Percentiles rank a stretch among this genome's conserved stretches.
Conservation (phyloP, 2,113 vertebrate species). For the Anarrhichthys ocellatus region DNA sequence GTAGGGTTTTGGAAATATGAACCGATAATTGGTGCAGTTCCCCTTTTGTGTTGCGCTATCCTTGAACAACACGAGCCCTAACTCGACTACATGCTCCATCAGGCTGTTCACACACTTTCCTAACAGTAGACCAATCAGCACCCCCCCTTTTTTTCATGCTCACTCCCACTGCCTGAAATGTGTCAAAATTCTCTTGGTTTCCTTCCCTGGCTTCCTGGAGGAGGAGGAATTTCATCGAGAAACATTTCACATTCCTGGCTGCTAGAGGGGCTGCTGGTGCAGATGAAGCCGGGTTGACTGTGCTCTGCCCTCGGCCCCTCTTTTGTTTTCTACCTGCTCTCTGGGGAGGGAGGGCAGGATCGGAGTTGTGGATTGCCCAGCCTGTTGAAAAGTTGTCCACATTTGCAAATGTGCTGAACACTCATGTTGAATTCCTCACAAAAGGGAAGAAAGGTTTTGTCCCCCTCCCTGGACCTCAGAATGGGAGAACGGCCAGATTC, state of each 20-base stretch:
- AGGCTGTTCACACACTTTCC: constrained; percentile 54
- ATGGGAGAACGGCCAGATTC: constrained; percentile 62
- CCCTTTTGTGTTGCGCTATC: neutral
- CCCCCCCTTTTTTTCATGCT: constrained; percentile 32
- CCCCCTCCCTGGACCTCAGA: constrained; percentile 61
- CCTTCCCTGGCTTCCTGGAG: constrained; percentile 75
- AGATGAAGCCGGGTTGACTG: constrained; percentile 22
- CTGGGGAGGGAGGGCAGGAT: neutral
- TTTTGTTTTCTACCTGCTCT: constrained; percentile 50
- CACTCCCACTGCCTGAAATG: constrained; percentile 68
- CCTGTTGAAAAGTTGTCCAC: constrained; percentile 54
- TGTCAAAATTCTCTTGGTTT: constrained; percentile 73
- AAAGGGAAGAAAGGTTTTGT: constrained; percentile 54
- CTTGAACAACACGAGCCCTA: neutral
- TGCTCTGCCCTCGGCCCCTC: constrained; percentile 1
- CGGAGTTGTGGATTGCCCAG: constrained; percentile 22
- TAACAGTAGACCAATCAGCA: constrained; percentile 58
- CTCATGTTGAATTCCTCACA: constrained; percentile 61
- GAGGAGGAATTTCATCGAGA: constrained; percentile 78
- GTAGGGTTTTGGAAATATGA: neutral
- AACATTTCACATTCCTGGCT: constrained; percentile 74
- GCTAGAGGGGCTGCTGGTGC: constrained; percentile 50
- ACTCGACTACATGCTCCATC: neutral
- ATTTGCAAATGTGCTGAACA: constrained; percentile 45
- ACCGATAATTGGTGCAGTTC: neutral